phyloP scores from a whole-genome alignment of 2,888 invertebrate species.

The Pachymerium ferrugineum region DNA sequence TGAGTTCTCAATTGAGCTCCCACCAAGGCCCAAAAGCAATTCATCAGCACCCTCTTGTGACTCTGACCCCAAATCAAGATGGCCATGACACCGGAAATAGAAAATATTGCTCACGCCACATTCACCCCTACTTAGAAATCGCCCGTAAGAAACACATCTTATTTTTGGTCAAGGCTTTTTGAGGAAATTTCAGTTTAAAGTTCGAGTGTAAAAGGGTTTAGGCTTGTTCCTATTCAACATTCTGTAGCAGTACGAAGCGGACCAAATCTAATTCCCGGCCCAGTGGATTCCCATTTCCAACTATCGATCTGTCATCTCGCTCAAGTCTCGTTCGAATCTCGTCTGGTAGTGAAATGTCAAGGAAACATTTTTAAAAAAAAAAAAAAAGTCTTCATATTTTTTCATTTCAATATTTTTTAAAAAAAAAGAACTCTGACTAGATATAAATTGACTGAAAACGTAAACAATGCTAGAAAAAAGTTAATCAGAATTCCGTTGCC shows the following conservation, averaged over 20 bases:
- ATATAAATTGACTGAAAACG: background rate
- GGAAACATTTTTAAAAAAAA: background rate
- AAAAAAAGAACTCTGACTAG: background rate
- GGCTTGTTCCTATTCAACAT: background rate
- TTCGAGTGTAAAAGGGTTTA: background rate
- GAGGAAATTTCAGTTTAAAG: too few relatives aligned
- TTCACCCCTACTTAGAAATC: background rate
- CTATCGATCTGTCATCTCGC: background rate
- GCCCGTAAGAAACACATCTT: background rate
- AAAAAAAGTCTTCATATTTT: too few relatives aligned
- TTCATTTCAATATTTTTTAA: too few relatives aligned
- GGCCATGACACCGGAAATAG: conserved; percentile 21
- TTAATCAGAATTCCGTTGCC: background rate
- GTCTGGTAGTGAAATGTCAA: background rate
- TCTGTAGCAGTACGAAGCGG: background rate
- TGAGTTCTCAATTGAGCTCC: conserved; percentile 15
- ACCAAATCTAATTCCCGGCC: conserved; percentile 15
- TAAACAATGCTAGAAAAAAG: conserved; percentile 1
- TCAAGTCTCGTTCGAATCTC: background rate
- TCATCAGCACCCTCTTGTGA: conserved; percentile 7
- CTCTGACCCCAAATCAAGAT: conserved; percentile 18
- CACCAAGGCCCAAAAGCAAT: conserved; percentile 18
- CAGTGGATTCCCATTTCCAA: conserved; percentile 10
- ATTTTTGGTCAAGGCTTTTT: too few relatives aligned
- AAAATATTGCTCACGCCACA: conserved; percentile 3